phyloP scores from a whole-genome alignment of 2,113 vertebrate genomes.

The Hipposideros armiger region DNA sequence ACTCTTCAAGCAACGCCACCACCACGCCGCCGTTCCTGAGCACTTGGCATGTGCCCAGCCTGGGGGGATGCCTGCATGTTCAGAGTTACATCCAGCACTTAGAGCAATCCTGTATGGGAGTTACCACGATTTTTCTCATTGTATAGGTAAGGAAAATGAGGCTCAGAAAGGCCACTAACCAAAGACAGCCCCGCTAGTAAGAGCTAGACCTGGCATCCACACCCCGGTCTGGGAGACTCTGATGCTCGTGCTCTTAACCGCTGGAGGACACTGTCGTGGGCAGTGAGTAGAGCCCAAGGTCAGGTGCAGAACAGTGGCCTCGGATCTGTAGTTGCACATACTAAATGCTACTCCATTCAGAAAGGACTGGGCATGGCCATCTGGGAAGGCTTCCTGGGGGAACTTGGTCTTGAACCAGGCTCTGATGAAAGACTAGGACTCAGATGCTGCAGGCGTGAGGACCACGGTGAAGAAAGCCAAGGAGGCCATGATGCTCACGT shows the following conservation, averaged over 20 bases:
- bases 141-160: neutral
- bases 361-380: neutral
- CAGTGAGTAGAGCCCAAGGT: neutral
- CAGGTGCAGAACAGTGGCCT: neutral
- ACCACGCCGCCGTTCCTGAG: accelerated
- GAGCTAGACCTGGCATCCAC: neutral
- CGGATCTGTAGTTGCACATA: neutral
- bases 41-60: neutral
- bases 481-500: neutral
- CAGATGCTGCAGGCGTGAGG: neutral
- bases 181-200: neutral
- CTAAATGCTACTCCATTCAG: neutral
- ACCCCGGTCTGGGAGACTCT: neutral
- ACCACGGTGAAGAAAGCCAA: neutral
- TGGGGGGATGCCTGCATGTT: neutral
- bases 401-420: neutral
- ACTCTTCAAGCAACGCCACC: accelerated
- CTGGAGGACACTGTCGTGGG: neutral
- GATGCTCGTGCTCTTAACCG: neutral
- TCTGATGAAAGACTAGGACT: neutral
- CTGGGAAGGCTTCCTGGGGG: neutral
- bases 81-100: neutral
- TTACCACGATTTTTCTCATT: neutral
- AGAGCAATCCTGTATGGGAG: too few species aligned
- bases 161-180: neutral